phyloP scores from a whole-genome alignment of 2,888 invertebrate genomes.

The Auanema freiburgensis region DNA sequence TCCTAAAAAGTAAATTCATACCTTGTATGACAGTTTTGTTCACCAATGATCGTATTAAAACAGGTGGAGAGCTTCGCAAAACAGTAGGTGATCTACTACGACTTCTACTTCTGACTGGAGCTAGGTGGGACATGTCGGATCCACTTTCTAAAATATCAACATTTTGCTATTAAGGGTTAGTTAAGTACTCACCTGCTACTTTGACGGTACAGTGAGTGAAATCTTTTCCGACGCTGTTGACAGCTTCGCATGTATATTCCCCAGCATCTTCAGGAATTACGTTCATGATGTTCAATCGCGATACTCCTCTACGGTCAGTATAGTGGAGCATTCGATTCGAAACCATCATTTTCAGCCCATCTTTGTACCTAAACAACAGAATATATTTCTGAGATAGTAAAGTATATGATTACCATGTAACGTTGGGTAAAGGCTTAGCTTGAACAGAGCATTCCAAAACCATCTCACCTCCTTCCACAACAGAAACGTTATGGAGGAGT shows the following conservation, averaged over 20 bases:
- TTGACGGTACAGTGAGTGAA: conserved; percentile 59
- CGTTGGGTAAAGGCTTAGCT: conserved; percentile 47
- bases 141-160: conserved; percentile 17
- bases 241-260: conserved; percentile 61
- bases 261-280: conserved; percentile 55
- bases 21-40: conserved; percentile 59
- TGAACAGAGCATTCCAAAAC: conserved; percentile 55
- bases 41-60: conserved; percentile 52
- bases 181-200: conserved; percentile 42
- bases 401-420: conserved; percentile 35
- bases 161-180: neutral
- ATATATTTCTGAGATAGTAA: conserved; percentile 2
- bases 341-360: conserved; percentile 59
- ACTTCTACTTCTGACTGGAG: conserved; percentile 34
- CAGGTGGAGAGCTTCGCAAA: conserved; percentile 33
- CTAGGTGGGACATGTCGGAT: conserved; percentile 30
- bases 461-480: conserved; percentile 53
- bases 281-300: conserved; percentile 59
- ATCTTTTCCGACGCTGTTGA: conserved; percentile 58
- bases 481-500: conserved; percentile 52
- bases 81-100: conserved; percentile 34
- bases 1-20: neutral
- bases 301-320: conserved; percentile 58
- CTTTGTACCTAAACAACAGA: conserved; percentile 49
- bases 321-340: conserved; percentile 61